These are phyloP conservation scores for Patagioenas fasciata DNA, from an alignment of 2,113 vertebrate species.

Conservation along the genomic window DNA sequence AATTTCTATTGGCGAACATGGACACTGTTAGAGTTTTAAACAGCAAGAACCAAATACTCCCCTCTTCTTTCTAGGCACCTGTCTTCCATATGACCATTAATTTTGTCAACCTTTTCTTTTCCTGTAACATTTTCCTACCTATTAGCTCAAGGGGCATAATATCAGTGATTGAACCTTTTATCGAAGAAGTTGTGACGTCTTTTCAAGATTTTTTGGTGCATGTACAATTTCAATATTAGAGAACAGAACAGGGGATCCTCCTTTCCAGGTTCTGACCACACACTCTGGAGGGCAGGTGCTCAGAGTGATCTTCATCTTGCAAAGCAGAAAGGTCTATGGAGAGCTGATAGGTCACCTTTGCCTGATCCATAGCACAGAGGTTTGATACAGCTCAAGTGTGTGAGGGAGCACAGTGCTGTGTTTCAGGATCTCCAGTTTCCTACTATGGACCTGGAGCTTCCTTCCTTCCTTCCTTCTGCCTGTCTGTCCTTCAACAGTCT, in stretches of 20 bases:
- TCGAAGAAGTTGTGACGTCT: neutral
- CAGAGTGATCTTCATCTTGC: accelerated
- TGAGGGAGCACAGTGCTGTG: no score
- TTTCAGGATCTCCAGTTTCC: neutral
- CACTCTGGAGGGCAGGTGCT: neutral
- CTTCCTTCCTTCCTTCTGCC: neutral
- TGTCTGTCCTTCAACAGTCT: neutral
- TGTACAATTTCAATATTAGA: neutral
- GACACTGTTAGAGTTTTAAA: neutral
- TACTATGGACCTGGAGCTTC: neutral
- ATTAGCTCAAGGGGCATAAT: neutral
- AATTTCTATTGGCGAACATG: neutral
- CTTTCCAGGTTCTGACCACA: neutral
- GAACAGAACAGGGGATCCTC: accelerated
- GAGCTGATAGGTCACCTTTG: neutral
- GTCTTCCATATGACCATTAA: neutral
- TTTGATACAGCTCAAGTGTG: neutral
- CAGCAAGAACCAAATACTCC: neutral
- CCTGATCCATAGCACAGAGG: neutral
- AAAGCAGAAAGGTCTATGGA: neutral
- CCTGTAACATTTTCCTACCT: neutral
- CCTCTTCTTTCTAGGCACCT: neutral
- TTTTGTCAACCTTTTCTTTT: neutral
- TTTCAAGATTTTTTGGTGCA: neutral
- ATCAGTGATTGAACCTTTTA: neutral